phyloP scores from a whole-genome alignment of 2,113 vertebrate species.

The Dasypus novemcinctus region DNA sequence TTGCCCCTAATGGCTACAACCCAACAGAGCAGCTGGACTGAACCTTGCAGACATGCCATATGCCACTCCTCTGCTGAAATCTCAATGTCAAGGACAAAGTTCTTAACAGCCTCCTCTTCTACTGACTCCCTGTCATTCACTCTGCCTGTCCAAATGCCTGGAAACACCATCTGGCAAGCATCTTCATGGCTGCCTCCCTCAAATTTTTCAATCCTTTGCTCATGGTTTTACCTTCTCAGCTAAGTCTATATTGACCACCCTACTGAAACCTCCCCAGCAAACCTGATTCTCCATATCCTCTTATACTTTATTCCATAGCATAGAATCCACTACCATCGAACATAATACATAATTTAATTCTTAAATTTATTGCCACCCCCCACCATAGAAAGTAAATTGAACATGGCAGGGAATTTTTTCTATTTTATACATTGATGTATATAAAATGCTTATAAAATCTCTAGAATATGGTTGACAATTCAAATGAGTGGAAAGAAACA shows the following conservation, averaged over 20 bases:
- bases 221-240: background rate
- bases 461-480: background rate
- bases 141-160: background rate
- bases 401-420: background rate
- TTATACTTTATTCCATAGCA: background rate
- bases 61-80: background rate
- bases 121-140: background rate
- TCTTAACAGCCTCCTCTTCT: background rate
- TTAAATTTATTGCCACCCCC: background rate
- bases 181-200: background rate
- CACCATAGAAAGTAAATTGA: background rate
- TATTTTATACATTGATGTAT: rapidly evolving
- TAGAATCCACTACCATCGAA: too few relatives aligned
- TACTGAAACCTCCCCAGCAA: too few relatives aligned
- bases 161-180: background rate
- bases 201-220: background rate
- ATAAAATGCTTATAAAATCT: background rate
- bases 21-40: background rate
- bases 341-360: background rate
- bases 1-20: background rate
- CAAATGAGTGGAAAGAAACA: background rate
- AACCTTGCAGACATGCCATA: background rate
- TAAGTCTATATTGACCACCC: background rate
- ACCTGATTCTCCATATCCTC: too few relatives aligned
- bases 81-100: background rate